Evolutionary conservation across 2,888 invertebrate species (phyloP).

Genomic region (Phlogophora meticulosa): DNA sequence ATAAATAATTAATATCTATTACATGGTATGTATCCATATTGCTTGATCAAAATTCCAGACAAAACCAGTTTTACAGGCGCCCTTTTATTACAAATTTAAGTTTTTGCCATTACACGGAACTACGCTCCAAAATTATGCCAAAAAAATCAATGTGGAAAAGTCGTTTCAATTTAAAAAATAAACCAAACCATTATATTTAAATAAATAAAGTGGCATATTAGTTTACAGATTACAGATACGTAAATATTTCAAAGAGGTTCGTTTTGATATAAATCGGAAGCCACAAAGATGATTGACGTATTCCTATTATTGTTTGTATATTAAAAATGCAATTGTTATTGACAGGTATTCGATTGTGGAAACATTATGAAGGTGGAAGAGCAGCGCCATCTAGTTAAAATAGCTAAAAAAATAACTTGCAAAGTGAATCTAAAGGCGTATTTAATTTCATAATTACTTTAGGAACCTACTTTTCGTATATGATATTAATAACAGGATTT

Average conservation of each 20-base stretch:
- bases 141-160: not conserved
- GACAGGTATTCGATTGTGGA: not conserved
- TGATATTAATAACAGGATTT: not conserved
- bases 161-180: not conserved
- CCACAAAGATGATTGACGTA: not conserved
- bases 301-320: not conserved
- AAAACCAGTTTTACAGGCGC: not conserved
- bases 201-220: not conserved
- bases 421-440: too few relatives aligned
- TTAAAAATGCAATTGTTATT: not conserved
- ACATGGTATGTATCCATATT: not conserved
- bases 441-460: too few relatives aligned
- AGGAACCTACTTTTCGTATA: too few relatives aligned
- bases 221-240: not conserved
- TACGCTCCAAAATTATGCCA: not conserved
- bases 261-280: not conserved
- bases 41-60: too few relatives aligned
- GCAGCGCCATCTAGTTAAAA: not conserved
- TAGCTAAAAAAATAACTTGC: not conserved
- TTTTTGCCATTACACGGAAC: not conserved
- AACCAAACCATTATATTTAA: not conserved
- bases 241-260: not conserved
- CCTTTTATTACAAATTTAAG: not conserved
- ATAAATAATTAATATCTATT: not conserved
- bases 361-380: too few relatives aligned